Conservation (phyloP, 2,888 invertebrate species). For the Seira musarum region DNA sequence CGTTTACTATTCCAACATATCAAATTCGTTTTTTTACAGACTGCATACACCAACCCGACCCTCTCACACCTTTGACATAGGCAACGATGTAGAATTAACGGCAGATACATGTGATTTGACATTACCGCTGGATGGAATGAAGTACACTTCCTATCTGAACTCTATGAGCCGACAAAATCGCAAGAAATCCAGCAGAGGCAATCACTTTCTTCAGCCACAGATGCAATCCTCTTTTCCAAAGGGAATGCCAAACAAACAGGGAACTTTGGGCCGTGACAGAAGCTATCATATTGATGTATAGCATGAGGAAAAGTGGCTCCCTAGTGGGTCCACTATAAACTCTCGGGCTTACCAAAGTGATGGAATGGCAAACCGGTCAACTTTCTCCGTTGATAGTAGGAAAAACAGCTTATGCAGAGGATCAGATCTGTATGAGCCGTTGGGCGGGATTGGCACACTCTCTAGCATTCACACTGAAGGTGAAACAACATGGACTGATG, state of each 20-base stretch:
- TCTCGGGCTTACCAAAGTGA: conserved; percentile 40
- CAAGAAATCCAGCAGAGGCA: conserved; percentile 46
- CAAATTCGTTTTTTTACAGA: conserved; percentile 81
- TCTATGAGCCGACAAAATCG: conserved; percentile 58
- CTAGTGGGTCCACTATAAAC: conserved; percentile 30
- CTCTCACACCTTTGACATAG: no score
- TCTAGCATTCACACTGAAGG: no score
- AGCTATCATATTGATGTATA: conserved; percentile 65
- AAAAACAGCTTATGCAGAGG: conserved; percentile 43
- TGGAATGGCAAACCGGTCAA: conserved; percentile 42
- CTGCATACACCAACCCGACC: conserved; percentile 90
- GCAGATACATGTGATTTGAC: conserved; percentile 53
- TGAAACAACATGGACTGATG: no score
- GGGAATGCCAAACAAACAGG: conserved; percentile 51
- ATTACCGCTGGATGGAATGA: conserved; percentile 43
- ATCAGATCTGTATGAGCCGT: conserved; percentile 49
- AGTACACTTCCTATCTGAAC: conserved; percentile 55
- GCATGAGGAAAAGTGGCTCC: conserved; percentile 58
- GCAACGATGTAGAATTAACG: conserved; percentile 75
- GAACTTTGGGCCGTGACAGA: conserved; percentile 58
- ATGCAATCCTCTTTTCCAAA: no score
- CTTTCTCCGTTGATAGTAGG: conserved; percentile 48
- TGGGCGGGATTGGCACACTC: conserved; percentile 16
- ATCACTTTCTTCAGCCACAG: conserved; percentile 59
- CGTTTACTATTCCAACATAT: no score